Conservation (phyloP, 2,888 invertebrate genomes). For the Acanthopleura granulata region DNA sequence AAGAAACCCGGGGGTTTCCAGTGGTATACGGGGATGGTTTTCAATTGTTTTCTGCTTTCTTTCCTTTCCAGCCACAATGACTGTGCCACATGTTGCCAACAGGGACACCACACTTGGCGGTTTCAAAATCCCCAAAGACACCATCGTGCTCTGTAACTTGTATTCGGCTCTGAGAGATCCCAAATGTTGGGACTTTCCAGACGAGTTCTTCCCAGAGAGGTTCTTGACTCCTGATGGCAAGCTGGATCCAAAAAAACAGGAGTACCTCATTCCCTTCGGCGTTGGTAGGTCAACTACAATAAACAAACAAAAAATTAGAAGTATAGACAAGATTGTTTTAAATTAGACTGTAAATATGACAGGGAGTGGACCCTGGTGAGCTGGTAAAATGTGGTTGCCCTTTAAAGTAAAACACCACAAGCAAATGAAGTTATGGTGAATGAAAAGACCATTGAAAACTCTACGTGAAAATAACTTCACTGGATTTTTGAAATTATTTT, state of each 20-base stretch:
- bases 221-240: slow-evolving; percentile 25
- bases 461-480: too few relatives aligned
- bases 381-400: too few relatives aligned
- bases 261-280: slow-evolving; percentile 10
- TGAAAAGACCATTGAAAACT: too few relatives aligned
- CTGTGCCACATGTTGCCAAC: background rate
- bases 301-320: too few relatives aligned
- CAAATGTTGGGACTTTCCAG: slow-evolving; percentile 27
- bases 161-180: slow-evolving; percentile 33
- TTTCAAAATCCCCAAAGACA: slow-evolving; percentile 43
- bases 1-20: too few relatives aligned
- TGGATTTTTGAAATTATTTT: too few relatives aligned
- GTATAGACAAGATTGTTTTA: too few relatives aligned
- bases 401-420: too few relatives aligned
- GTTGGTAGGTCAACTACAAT: background rate
- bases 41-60: background rate
- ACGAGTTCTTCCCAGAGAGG: slow-evolving; percentile 32
- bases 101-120: slow-evolving; percentile 38
- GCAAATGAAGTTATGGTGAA: too few relatives aligned
- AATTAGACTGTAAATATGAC: too few relatives aligned
- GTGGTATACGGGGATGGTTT: background rate
- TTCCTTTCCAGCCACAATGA: background rate
- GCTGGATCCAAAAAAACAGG: background rate
- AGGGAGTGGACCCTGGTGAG: too few relatives aligned
- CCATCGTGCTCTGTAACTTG: slow-evolving; percentile 33